Base-by-base conservation (phyloP, 53 echinoderm and acorn worm species). In the Patiria pectinifera region DNA sequence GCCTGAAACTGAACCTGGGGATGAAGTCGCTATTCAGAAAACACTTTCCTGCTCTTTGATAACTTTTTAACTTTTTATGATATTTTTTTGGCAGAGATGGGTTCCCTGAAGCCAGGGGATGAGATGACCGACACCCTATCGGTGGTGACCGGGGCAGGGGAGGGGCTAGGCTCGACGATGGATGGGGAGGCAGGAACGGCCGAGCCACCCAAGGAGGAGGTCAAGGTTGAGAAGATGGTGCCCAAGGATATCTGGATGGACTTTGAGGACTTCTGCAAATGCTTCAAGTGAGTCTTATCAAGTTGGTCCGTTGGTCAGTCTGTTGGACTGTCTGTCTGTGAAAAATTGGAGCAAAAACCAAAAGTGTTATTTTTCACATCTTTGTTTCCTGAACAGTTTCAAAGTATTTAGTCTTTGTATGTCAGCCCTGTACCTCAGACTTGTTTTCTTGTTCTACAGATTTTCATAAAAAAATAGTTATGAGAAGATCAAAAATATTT, bases 191-290 rank as follows among this genome's bases (percentile, higher is more conserved):
- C 75, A 25, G 93, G n/a, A 23, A 85, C 87, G 2, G 78, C 23
- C 0, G 95, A 93, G 14, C 74, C 92, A 5, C 59, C 87, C 61
- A 92, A 94, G 81, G 94, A 95, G 84, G 95, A 96, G 53, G 79
- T 81, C n/a, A 81, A 84, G 15, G 4, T 71, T 19, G 84, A 91
- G 59, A 85, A 91, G 25, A 72, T 72, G 21, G 91, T 72, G 22
- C 87, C 87, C 53, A 94, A 94, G 35, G 94, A 94, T 53, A 95
- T 98, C 85, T 98, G 99, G 99, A 98, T 98, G 99, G 96, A 98
- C 69, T 98, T 98, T 98, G 99, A 98, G 69, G 99, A 98, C 89
- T 98, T 98, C 94, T 96, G 95, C 89, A 98, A 98, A 83, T 98
- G 99, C 81, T 98, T 98, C 92, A 98, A 98, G 99, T 98, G 80